Conservation (phyloP, 2,113 vertebrate genomes). For the Stercorarius parasiticus region DNA sequence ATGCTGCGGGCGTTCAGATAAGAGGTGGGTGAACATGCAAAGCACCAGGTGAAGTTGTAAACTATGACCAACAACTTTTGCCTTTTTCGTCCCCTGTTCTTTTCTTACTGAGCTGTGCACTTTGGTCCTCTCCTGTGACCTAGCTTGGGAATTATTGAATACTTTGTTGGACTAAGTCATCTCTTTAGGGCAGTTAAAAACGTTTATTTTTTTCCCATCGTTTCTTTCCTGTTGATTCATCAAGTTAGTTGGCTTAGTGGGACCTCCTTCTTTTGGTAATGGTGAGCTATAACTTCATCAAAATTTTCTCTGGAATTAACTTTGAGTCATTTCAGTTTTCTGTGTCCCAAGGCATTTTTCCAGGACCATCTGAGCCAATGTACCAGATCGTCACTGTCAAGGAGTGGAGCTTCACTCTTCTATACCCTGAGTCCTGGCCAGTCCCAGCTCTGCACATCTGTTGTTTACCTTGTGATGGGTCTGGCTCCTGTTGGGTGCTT, state of each 20-base stretch:
- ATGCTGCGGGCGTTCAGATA: not conserved
- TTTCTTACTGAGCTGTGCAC: not conserved
- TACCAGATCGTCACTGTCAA: not conserved
- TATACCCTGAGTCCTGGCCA: not conserved
- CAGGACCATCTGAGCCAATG: not conserved
- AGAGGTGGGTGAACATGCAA: not conserved
- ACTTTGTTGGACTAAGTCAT: not conserved
- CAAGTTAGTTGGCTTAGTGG: not conserved
- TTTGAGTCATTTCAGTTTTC: not conserved
- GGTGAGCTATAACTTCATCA: not conserved
- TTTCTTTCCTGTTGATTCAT: not conserved
- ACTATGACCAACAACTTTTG: not conserved
- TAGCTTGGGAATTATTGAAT: not conserved
- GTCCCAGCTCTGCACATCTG: not conserved
- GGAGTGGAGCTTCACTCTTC: not conserved
- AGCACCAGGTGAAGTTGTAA: not conserved
- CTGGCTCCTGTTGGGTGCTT: not conserved
- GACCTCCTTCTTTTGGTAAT: not conserved
- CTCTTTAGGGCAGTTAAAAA: not conserved
- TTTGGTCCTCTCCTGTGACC: not conserved
- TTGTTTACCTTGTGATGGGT: not conserved
- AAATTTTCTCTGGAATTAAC: not conserved
- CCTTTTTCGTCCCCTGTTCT: not conserved
- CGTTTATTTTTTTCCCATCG: fast-evolving
- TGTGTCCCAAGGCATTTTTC: not conserved